Percentiles rank a stretch among this genome's conserved stretches.
Conservation (phyloP, 2,113 vertebrate species). For the Catagonus wagneri region DNA sequence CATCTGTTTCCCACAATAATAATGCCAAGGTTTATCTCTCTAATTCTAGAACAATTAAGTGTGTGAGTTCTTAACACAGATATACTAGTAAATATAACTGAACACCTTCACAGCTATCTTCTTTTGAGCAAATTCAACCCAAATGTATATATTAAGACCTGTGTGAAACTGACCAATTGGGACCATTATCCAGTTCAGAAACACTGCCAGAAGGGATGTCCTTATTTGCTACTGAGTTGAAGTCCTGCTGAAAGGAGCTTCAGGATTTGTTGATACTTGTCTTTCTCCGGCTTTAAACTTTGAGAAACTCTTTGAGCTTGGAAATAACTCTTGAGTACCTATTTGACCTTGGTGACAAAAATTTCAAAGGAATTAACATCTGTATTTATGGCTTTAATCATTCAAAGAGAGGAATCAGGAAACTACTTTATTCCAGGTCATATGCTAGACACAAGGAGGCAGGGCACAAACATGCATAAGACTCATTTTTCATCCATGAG, state of each 20-base stretch:
- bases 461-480: not conserved
- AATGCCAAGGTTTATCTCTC: not conserved
- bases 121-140: not conserved
- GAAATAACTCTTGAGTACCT: constrained; percentile 28
- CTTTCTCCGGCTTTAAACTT: constrained; percentile 24
- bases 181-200: not conserved
- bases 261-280: not conserved
- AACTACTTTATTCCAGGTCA: not conserved
- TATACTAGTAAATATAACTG: not conserved
- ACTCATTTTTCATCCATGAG: not conserved
- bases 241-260: not conserved
- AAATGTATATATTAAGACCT: not conserved
- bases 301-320: constrained; percentile 28
- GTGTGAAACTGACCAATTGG: not conserved
- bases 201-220: not conserved
- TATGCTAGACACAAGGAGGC: not conserved
- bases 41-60: not conserved
- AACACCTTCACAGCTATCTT: not conserved
- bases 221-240: constrained; percentile 17
- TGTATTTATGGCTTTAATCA: not conserved
- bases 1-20: constrained; percentile 22
- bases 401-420: not conserved
- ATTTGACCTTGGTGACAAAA: constrained; percentile 7
- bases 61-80: not conserved
- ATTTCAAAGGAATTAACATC: constrained; percentile 12